Conservation (phyloP, 2,113 vertebrate species). For the Sakesphorus luctuosus region DNA sequence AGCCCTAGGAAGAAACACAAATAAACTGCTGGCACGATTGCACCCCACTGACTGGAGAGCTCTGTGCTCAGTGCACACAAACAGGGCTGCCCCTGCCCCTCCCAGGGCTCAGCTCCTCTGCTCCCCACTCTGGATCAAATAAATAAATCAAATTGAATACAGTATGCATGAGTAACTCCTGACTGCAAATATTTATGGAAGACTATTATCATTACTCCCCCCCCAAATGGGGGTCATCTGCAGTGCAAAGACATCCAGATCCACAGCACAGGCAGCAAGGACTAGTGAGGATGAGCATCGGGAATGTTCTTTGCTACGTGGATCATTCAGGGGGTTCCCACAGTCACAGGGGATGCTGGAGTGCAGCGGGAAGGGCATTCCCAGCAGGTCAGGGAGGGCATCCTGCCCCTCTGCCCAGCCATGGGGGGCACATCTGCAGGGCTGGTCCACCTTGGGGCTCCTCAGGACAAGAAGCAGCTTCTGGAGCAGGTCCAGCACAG, state of each 20-base stretch:
- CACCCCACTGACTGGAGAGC: not conserved
- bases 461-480: not conserved
- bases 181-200: not conserved
- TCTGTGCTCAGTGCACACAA: not conserved
- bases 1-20: not conserved
- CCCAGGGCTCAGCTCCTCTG: not conserved
- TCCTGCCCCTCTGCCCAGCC: not conserved
- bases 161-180: not conserved
- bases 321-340: not conserved
- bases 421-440: not conserved
- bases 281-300: not conserved
- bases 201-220: not conserved
- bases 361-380: not conserved
- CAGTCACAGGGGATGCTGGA: not conserved
- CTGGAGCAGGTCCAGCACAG: not conserved
- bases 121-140: not conserved
- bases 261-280: not conserved
- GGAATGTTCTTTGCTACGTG: not conserved
- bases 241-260: not conserved
- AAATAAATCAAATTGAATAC: constrained; percentile 3
- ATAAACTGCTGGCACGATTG: not conserved
- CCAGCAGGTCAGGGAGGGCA: not conserved
- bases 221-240: accelerated
- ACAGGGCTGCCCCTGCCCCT: not conserved
- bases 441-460: not conserved